Evolutionary conservation across 1,140 invertebrate genomes (phyloP), one percentile per base, ranked within the genome.

Genomic region (Heterodera carotae): DNA sequence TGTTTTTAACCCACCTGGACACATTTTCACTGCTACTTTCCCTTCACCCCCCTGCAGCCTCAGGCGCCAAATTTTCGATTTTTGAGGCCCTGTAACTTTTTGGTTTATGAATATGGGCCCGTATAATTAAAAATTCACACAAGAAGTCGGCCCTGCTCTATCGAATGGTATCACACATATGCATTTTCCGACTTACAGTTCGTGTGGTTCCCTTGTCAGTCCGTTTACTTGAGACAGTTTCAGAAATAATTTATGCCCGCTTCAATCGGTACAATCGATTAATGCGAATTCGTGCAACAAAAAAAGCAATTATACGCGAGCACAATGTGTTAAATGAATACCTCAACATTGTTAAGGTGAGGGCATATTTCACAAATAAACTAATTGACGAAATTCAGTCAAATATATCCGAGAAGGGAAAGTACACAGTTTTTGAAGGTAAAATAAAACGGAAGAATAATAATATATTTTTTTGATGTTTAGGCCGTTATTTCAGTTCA

Each of bases 191-290:
- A n/a, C n/a, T n/a, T n/a, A n/a, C n/a, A n/a, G n/a, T n/a, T n/a
- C n/a, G n/a, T n/a, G n/a, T n/a, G n/a, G n/a, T n/a, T n/a, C n/a
- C n/a, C n/a, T n/a, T n/a, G n/a, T n/a, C n/a, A n/a, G n/a, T n/a
- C n/a, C n/a, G n/a, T n/a, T n/a, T n/a, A n/a, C n/a, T n/a, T n/a
- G n/a, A n/a, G n/a, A n/a, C n/a, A n/a, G n/a, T 34, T 73, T 76
- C 33, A 76, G 75, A 76, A n/a, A 70, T 71, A 0, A 76, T 53
- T 43, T 76, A 62, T 34, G 77, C 77, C 53, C 34, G 75, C 25
- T 69, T 78, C 31, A 39, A 78, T 34, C 77, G 77, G 31, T 78
- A 78, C 34, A 78, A 78, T 69, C 77, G 77, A 31, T 4, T 78
- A 31, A 34, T 78, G 39, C 34, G 68, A 71, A 78, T 67, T n/a